Conservation (phyloP, 2,797 vertebrate species). For the Coccyzus lansbergi region DNA sequence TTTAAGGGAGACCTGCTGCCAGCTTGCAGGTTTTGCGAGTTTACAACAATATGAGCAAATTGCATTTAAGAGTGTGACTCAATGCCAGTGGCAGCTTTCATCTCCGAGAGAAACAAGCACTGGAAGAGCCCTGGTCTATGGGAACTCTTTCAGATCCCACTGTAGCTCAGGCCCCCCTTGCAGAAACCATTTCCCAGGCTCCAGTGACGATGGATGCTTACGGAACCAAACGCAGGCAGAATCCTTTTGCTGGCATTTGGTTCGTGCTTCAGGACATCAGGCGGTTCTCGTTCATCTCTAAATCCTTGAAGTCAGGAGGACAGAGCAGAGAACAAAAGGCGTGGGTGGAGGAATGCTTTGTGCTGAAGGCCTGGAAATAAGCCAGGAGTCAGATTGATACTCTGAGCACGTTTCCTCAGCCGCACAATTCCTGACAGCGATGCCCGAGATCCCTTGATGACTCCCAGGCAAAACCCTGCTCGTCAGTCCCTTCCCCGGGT, state of each 20-base stretch:
- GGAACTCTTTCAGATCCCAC: neutral
- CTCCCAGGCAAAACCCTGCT: neutral
- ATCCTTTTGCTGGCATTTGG: neutral
- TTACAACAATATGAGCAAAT: neutral
- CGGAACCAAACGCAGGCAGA: neutral
- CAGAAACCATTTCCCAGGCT: neutral
- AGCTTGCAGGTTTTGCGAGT: neutral
- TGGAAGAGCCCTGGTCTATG: rapidly evolving
- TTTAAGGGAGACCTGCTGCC: neutral
- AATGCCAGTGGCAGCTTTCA: neutral
- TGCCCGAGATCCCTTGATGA: neutral
- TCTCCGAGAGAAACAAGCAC: neutral
- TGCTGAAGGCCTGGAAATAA: neutral
- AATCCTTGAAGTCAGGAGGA: neutral
- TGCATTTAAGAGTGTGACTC: neutral
- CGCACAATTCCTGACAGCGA: rapidly evolving
- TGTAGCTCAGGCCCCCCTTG: neutral
- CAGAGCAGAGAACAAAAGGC: neutral
- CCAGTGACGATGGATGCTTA: neutral
- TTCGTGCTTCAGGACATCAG: neutral
- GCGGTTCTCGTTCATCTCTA: neutral
- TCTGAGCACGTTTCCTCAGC: neutral
- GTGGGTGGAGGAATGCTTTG: neutral
- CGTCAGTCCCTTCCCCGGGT: neutral
- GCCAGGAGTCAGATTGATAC: neutral